These are phyloP conservation scores for Aurelia aurita complex sp. Pacific DNA, from an alignment of 30 jellyfish, hydroid and myxozoan genomes.

Conservation along the genomic window DNA sequence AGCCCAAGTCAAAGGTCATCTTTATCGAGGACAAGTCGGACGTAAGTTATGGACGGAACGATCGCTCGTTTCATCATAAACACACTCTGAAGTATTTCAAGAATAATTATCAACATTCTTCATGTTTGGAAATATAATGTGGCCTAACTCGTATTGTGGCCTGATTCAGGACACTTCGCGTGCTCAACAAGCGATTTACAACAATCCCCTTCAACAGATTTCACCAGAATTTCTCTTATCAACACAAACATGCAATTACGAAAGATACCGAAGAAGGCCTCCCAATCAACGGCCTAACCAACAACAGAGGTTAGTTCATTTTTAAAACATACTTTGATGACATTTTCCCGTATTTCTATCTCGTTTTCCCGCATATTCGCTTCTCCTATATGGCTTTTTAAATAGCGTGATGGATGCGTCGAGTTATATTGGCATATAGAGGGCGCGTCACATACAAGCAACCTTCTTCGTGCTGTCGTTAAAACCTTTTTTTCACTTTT, in stretches of 20 bases:
- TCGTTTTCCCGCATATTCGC: neutral
- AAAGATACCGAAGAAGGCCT: constrained; percentile 59
- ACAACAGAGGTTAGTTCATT: constrained; percentile 40
- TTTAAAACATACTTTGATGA: too few relatives aligned
- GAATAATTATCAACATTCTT: neutral
- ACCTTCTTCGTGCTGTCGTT: neutral
- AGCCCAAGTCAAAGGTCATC: constrained; percentile 69
- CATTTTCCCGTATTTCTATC: neutral
- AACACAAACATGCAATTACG: constrained; percentile 69
- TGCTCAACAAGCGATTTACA: constrained; percentile 58
- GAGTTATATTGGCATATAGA: neutral
- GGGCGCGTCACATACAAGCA: constrained; percentile 57
- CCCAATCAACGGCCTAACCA: constrained; percentile 57
- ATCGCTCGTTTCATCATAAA: neutral
- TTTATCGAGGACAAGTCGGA: constrained; percentile 42
- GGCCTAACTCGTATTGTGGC: constrained; percentile 70
- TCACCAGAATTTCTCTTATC: constrained; percentile 57
- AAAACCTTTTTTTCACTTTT: too few relatives aligned
- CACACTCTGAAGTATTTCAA: neutral
- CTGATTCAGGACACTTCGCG: constrained; percentile 64
- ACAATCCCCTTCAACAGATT: constrained; percentile 66
- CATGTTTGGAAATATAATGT: constrained; percentile 51
- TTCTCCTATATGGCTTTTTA: neutral
- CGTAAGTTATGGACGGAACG: constrained; percentile 19
- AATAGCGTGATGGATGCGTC: constrained; percentile 47